Base-by-base conservation (phyloP, 2,888 invertebrate species). In the Sphecodes monilicornis region DNA sequence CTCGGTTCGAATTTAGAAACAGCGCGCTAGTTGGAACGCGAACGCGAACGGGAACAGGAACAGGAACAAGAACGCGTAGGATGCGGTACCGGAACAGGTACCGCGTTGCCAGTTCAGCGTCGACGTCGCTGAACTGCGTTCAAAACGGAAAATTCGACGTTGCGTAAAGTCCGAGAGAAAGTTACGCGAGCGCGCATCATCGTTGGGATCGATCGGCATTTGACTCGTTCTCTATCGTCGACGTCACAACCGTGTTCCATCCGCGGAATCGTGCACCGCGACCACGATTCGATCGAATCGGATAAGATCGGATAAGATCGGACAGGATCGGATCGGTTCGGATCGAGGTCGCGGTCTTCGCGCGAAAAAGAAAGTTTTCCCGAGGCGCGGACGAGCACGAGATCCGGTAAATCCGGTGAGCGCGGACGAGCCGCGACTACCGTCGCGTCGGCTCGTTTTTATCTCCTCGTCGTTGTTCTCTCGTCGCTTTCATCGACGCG, bases 351-450 rank as follows among this genome's bases (percentile, higher is more conserved):
- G 90, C 87, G 87, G 86, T 77, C 81, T 86, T 81, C 85, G 89
- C 87, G 90, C 88, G 91, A 92, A 91, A 90, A 92, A 91, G 92
- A 92, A 91, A 92, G 92, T 92, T 89, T 81, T 91, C 73, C 74
- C 74, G 77, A 78, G 84, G 87, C 78, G 88, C 85, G 82, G 80
- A 84, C 87, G 84, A 88, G 86, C 86, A 76, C 79, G 83, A 39
- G 68, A 83, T 85, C 78, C 70, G 82, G 64, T 72, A 70, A 86
- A 87, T 89, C 84, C 89, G 91, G 92, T 89, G 92, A 92, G 91
- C 92, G 92, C 90, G 90, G 91, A 88, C 87, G 77, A 79, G 80
- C 77, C 81, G 86, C 78, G 69, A 75, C 72, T 68, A 18, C 78
- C 54, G 68, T 69, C 76, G 26, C 54, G 68, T 69, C 76, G 26